Base-by-base conservation (phyloP, 1,140 invertebrate genomes). In the Drosophila busckii region DNA sequence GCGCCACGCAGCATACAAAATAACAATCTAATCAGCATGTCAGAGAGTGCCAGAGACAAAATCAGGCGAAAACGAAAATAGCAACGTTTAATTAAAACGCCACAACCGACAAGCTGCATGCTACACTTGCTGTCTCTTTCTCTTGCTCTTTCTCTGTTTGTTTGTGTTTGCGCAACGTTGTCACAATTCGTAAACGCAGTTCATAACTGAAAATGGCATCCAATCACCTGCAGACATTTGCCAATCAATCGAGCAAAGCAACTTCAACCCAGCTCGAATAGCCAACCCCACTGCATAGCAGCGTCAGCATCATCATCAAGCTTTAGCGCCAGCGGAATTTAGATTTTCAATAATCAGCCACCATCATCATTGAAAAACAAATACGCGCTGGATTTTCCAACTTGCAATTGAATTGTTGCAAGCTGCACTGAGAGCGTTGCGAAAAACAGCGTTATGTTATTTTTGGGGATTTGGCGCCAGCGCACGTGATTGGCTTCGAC, bases 291-390 rank as follows among this genome's bases (percentile, higher is more conserved):
- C 54, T 58, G 26, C 68, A 56, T 50, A n/a, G n/a, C 37, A 44
- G 10, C 66, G 42, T 50, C 26, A 32, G 42, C 54, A 22, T 42
- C 37, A 50, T 35, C 31, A 46, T 38, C 64, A 46, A 56, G 42
- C 41, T 34, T 40, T 32, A 61, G 60, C 42, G 49, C 50, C 37
- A 35, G 26, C 55, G 19, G 75, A 80, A 80, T 80, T 80, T 80
- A 82, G 75, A 82, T 80, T 80, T 80, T 80, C 75, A 82, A 80
- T 82, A 82, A 82, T 82, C 75, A 82, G 69, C 69, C 69, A 82
- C 75, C 69, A 82, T 75, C 69, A 82, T 82, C 69, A 82, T 75
- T 82, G 75, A 82, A 82, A 80, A 82, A 82, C 75, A 82, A 82
- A 82, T 82, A 82, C 73, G 63, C 75, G 58, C 37, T 56, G 63